phyloP scores from a whole-genome alignment of 2,888 invertebrate species.

The Dasypogon diadema region DNA sequence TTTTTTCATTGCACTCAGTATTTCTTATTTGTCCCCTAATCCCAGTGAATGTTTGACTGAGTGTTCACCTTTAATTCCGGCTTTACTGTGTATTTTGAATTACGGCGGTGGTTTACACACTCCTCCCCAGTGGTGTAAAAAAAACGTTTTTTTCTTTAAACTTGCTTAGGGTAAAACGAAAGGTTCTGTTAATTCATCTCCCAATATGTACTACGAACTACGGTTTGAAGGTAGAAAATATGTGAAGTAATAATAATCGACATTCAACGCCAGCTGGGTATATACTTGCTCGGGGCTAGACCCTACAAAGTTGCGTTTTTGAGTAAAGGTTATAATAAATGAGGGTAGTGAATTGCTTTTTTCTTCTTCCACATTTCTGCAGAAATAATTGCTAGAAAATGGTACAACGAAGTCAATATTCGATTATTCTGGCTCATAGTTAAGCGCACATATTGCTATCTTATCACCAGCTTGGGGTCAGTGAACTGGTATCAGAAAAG shows the following conservation, averaged over 20 bases:
- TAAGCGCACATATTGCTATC: too few species aligned
- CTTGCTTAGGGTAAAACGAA: neutral
- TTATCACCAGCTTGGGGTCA: too few species aligned
- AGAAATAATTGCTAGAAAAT: too few species aligned
- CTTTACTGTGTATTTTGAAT: neutral
- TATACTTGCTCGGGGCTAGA: neutral
- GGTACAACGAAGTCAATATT: too few species aligned
- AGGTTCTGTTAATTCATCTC: neutral
- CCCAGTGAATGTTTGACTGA: conserved; percentile 11
- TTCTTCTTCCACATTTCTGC: too few species aligned
- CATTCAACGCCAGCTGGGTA: neutral
- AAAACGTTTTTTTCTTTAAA: neutral
- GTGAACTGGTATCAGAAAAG: too few species aligned
- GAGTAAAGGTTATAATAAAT: too few species aligned
- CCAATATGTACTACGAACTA: too few species aligned
- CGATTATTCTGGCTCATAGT: too few species aligned
- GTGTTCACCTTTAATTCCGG: conserved; percentile 38
- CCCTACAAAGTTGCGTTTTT: neutral
- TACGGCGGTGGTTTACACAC: neutral
- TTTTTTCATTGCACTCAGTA: neutral
- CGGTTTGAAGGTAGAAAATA: too few species aligned
- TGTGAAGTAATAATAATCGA: neutral
- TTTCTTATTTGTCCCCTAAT: conserved; percentile 6
- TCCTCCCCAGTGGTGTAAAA: neutral
- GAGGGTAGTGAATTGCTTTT: too few species aligned